Evolutionary conservation across 2,888 invertebrate species (phyloP).

Genomic region (Meta bourneti): DNA sequence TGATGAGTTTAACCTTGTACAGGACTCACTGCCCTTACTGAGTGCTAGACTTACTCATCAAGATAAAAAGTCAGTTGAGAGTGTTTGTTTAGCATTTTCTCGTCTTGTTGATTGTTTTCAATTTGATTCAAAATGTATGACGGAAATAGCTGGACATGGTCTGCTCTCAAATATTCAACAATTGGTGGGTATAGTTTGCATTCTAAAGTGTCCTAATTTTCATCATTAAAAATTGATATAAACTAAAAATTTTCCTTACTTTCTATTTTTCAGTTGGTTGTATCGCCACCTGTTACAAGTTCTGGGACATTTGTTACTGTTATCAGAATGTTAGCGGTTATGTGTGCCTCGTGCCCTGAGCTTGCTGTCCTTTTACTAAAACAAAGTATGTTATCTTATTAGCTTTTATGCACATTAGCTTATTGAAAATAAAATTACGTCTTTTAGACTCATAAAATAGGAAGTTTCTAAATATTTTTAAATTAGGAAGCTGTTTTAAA

Average conservation of each 20-base stretch:
- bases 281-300: conserved; percentile 95
- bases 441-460: background rate
- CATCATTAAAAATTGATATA: background rate
- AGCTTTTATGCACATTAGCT: background rate
- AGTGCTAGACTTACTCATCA: conserved; percentile 86
- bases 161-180: conserved; percentile 96
- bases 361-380: conserved; percentile 94
- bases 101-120: conserved; percentile 98
- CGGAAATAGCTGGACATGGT: conserved; percentile 95
- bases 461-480: background rate
- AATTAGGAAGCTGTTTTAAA: background rate
- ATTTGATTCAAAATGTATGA: conserved; percentile 91
- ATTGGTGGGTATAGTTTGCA: conserved; percentile 84
- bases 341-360: conserved; percentile 97
- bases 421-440: background rate
- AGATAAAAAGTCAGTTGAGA: conserved; percentile 99
- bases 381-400: conserved; percentile 84
- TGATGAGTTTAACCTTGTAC: conserved; percentile 96
- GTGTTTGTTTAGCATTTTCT: conserved; percentile 97
- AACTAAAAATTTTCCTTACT: background rate
- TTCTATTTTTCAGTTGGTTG: conserved; percentile 71
- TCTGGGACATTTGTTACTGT: conserved; percentile 98
- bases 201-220: background rate
- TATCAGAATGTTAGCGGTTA: conserved; percentile 95
- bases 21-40: conserved; percentile 91